Conservation (phyloP, 2,888 invertebrate genomes). For the Teleogryllus oceanicus region DNA sequence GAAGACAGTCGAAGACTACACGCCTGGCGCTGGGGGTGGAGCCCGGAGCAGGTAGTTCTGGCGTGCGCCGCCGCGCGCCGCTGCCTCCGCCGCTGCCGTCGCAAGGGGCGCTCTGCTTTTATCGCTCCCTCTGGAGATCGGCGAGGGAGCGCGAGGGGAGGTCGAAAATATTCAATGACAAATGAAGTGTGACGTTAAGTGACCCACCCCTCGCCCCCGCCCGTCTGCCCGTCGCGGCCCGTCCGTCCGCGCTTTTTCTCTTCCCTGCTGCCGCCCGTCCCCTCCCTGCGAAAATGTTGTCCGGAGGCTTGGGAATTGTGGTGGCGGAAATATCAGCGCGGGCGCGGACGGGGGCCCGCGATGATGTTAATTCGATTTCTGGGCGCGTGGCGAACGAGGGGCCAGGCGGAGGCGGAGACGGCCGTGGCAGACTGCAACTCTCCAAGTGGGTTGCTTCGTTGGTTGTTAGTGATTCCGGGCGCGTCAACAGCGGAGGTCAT, state of each 20-base stretch:
- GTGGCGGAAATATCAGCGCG: not conserved
- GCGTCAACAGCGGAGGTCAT: too few species aligned
- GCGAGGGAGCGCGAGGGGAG: not conserved
- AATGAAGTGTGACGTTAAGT: constrained; percentile 38
- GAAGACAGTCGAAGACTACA: too few species aligned
- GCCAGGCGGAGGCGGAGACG: too few species aligned
- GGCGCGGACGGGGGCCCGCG: not conserved
- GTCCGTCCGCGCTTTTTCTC: too few species aligned
- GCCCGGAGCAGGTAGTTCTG: not conserved
- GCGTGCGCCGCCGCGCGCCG: too few species aligned
- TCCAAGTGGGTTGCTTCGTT: too few species aligned
- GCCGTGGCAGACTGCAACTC: too few species aligned
- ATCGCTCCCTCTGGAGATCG: not conserved
- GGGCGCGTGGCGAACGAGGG: too few species aligned
- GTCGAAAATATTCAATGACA: constrained; percentile 35
- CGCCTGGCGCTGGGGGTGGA: not conserved
- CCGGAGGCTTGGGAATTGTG: not conserved
- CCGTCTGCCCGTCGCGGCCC: not conserved
- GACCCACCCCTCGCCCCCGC: constrained; percentile 27
- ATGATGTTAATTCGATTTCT: not conserved
- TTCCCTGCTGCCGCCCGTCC: too few species aligned
- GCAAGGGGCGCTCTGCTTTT: not conserved
- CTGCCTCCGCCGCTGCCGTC: too few species aligned
- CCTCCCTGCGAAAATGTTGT: too few species aligned
- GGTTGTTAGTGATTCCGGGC: too few species aligned